Conservation (phyloP, 2,888 invertebrate genomes). For the Drosophila affinis region DNA sequence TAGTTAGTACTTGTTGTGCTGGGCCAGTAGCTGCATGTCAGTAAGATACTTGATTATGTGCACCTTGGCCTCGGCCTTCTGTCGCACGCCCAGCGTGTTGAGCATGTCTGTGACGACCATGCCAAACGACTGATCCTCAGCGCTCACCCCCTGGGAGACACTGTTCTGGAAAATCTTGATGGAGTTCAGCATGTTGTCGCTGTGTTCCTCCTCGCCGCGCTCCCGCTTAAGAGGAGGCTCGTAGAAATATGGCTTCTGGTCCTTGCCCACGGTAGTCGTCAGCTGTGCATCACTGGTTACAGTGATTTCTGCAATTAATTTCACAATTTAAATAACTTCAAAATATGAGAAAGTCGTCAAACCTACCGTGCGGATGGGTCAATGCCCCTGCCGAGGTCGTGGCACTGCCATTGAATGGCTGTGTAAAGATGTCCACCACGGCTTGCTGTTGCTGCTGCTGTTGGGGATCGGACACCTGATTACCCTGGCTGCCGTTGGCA, state of each 20-base stretch:
- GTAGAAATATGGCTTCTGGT: constrained; percentile 81
- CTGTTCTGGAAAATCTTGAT: constrained; percentile 82
- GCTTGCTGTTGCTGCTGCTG: constrained; percentile 80
- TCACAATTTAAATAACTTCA: not conserved
- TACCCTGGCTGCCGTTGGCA: constrained; percentile 68
- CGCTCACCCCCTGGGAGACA: constrained; percentile 81
- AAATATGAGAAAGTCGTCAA: not conserved
- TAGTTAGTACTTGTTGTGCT: constrained; percentile 82
- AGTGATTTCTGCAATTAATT: constrained; percentile 70
- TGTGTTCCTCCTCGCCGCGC: constrained; percentile 80
- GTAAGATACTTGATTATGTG: constrained; percentile 82
- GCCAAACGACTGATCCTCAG: constrained; percentile 81
- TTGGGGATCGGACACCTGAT: constrained; percentile 79
- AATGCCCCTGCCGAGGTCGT: constrained; percentile 80
- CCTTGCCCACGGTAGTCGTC: constrained; percentile 75
- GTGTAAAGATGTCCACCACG: constrained; percentile 80
- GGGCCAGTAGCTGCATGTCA: constrained; percentile 81
- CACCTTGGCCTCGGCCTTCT: constrained; percentile 82
- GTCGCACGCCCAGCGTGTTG: constrained; percentile 80
- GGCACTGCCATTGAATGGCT: constrained; percentile 80
- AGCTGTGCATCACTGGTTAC: constrained; percentile 81
- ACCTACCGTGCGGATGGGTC: constrained; percentile 81
- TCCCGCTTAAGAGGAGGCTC: constrained; percentile 81
- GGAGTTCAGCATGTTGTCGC: constrained; percentile 81
- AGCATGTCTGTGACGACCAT: constrained; percentile 82